These are phyloP conservation scores for Cyrtorhinus lividipennis DNA, from an alignment of 1,140 invertebrate species.

Conservation along the genomic window DNA sequence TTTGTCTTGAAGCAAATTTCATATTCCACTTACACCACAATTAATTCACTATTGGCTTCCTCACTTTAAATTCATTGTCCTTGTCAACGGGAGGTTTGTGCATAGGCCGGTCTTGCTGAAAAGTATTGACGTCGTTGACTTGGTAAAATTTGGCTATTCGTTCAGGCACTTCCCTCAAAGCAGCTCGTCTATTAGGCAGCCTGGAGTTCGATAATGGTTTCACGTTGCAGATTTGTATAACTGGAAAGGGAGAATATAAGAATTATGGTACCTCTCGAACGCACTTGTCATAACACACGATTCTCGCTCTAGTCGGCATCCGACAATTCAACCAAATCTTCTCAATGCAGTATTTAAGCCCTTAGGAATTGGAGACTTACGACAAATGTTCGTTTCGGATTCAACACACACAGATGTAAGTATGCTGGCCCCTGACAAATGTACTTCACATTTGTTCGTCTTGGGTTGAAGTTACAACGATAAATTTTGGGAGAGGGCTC, in stretches of 20 bases:
- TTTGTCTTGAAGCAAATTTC: not conserved
- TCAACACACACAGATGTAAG: too few relatives aligned
- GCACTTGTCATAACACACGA: not conserved
- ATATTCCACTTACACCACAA: too few relatives aligned
- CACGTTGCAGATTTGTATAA: constrained; percentile 90
- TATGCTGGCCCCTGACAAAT: too few relatives aligned
- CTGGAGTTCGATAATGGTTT: constrained; percentile 58
- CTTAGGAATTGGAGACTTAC: too few relatives aligned
- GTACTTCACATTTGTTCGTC: too few relatives aligned
- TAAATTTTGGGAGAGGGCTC: not conserved
- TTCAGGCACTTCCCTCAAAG: constrained; percentile 50
- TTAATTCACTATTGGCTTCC: too few relatives aligned
- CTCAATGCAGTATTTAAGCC: too few relatives aligned
- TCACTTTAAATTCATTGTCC: constrained; percentile 86
- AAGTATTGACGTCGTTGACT: constrained; percentile 80
- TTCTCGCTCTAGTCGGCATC: not conserved
- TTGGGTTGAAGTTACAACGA: too few relatives aligned
- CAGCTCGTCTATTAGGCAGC: constrained; percentile 31
- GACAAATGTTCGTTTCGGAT: too few relatives aligned
- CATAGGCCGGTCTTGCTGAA: constrained; percentile 77
- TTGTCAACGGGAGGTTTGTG: constrained; percentile 79
- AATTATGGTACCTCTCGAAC: too few relatives aligned
- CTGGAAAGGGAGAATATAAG: constrained; percentile 34
- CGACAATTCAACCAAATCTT: too few relatives aligned
- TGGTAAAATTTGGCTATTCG: constrained; percentile 77